Conservation (phyloP, 2,888 invertebrate genomes). For the Ornithoptera alexandrae region DNA sequence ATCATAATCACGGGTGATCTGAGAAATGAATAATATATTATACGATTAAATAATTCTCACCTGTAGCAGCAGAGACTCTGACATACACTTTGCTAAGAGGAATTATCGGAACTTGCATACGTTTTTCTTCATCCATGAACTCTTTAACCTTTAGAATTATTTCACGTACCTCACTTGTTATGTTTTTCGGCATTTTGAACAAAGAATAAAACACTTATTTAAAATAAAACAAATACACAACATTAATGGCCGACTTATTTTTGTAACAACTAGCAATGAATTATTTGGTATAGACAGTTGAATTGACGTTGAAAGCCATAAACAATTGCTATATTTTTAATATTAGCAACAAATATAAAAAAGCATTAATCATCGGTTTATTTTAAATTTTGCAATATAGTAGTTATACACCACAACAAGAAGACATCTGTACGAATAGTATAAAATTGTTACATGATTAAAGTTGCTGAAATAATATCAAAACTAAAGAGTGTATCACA, state of each 20-base stretch:
- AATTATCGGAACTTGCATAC: conserved; percentile 75
- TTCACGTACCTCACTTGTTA: conserved; percentile 72
- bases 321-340: not conserved
- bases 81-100: conserved; percentile 73
- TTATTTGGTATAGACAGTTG: not conserved
- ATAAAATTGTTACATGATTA: too few species aligned
- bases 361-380: too few species aligned
- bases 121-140: conserved; percentile 75
- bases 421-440: too few species aligned
- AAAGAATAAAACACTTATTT: conserved; percentile 11
- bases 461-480: too few species aligned
- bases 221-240: conserved; percentile 34
- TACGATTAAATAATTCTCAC: conserved; percentile 36
- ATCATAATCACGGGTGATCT: too few species aligned
- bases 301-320: not conserved
- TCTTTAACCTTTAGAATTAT: conserved; percentile 74
- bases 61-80: conserved; percentile 71
- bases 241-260: conserved; percentile 34
- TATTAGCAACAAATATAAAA: too few species aligned
- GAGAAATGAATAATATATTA: too few species aligned
- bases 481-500: too few species aligned
- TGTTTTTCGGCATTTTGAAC: conserved; percentile 70
- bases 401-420: too few species aligned
- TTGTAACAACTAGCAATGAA: not conserved
- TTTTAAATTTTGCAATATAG: too few species aligned